Evolutionary conservation across 1,140 invertebrate genomes (phyloP).

Genomic region (Philaenus spumarius): DNA sequence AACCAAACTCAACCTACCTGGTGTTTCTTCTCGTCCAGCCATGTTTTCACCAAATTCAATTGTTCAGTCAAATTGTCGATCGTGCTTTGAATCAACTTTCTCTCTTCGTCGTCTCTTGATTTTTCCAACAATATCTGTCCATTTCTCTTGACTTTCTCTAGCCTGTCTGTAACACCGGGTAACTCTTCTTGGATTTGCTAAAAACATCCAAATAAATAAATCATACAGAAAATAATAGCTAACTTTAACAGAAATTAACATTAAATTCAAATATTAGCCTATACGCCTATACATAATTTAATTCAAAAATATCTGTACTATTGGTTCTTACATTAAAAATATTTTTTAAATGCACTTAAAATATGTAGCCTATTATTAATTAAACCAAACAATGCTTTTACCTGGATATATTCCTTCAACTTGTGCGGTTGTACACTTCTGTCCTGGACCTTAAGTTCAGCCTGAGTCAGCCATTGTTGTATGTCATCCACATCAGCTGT

Average conservation of each 20-base stretch:
- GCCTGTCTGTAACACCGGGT: conserved; percentile 59
- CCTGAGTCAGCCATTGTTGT: conserved; percentile 71
- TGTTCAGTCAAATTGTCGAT: conserved; percentile 69
- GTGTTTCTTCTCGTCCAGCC: conserved; percentile 74
- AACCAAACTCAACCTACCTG: conserved; percentile 35
- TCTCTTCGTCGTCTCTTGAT: conserved; percentile 67
- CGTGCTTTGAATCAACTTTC: conserved; percentile 64
- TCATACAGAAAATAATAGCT: too few species aligned
- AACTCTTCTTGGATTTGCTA: conserved; percentile 70
- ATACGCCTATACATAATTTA: too few species aligned
- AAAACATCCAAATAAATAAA: too few species aligned
- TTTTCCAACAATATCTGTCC: conserved; percentile 72
- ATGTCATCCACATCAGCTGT: conserved; percentile 68
- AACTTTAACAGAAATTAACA: too few species aligned
- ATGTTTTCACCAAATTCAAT: conserved; percentile 62
- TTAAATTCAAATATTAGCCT: too few species aligned
- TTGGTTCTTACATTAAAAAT: too few species aligned
- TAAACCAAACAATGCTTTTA: too few species aligned
- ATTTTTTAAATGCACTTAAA: too few species aligned
- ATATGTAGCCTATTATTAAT: too few species aligned
- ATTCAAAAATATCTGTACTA: too few species aligned
- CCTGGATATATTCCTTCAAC: conserved; percentile 63
- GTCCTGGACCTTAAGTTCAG: conserved; percentile 76
- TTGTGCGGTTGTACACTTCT: conserved; percentile 65
- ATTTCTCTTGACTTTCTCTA: conserved; percentile 70